Evolutionary conservation across 2,113 vertebrate species (phyloP).

Genomic region (Urocolius indicus): DNA sequence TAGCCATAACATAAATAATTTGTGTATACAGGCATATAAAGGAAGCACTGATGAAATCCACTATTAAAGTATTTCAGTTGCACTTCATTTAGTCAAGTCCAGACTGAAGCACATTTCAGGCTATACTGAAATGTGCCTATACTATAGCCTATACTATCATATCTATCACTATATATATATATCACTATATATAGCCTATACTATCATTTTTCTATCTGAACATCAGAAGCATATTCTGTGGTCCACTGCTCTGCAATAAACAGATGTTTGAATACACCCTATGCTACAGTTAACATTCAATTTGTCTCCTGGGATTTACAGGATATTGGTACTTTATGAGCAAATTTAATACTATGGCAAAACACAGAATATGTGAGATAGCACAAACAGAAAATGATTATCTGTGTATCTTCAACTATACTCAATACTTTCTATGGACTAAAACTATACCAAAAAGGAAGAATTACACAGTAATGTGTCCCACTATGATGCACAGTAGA

Average conservation of each 20-base stretch:
- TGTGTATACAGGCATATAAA: slow-evolving; percentile 6
- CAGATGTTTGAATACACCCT: slow-evolving; percentile 66
- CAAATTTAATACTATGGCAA: slow-evolving; percentile 60
- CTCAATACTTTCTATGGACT: neutral
- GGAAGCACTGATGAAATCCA: neutral
- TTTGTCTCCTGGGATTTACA: slow-evolving; percentile 55
- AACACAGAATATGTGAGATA: slow-evolving; percentile 36
- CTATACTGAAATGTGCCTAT: no score
- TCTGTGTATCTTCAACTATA: neutral
- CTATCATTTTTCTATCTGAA: slow-evolving; percentile 44
- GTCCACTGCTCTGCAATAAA: slow-evolving; percentile 50
- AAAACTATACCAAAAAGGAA: neutral
- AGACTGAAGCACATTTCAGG: neutral
- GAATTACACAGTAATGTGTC: neutral
- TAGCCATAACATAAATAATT: slow-evolving; percentile 32
- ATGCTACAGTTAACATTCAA: slow-evolving; percentile 20
- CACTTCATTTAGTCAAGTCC: slow-evolving; percentile 29
- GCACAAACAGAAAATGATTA: slow-evolving; percentile 21
- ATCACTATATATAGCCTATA: no score
- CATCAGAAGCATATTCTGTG: slow-evolving; percentile 61
- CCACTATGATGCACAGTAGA: neutral
- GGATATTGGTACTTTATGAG: slow-evolving; percentile 67
- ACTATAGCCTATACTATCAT: no score
- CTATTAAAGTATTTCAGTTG: slow-evolving; percentile 19
- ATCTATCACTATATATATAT: no score